Conservation (phyloP, 2,113 vertebrate genomes). For the Psilopsiagon aymara region DNA sequence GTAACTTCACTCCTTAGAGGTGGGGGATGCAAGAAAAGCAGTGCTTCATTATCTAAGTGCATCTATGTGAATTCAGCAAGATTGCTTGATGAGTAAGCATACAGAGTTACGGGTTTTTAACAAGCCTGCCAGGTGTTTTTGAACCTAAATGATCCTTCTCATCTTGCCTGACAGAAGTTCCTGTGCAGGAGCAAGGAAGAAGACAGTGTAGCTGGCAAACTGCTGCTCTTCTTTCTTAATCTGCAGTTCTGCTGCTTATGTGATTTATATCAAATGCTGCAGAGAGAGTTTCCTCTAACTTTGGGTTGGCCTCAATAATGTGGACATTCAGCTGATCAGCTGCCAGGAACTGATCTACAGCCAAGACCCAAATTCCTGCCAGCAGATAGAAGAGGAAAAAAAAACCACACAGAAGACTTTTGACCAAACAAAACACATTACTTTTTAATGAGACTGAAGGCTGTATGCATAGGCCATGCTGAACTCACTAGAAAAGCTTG, state of each 20-base stretch:
- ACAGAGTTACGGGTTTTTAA: background rate
- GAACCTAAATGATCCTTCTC: background rate
- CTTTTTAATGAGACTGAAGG: background rate
- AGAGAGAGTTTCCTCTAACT: constrained; percentile 30
- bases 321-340: background rate
- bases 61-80: background rate
- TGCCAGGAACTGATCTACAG: background rate
- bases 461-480: fast-evolving
- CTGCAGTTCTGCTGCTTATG: constrained; percentile 5
- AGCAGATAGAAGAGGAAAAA: background rate
- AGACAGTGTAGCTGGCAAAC: background rate
- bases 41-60: background rate
- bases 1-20: background rate
- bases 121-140: background rate
- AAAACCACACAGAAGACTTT: background rate
- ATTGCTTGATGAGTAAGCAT: background rate
- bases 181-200: background rate
- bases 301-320: background rate
- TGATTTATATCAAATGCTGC: constrained; percentile 38
- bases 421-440: background rate
- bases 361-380: constrained; percentile 5
- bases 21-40: background rate
- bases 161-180: background rate
- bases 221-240: constrained; percentile 29
- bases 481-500: background rate